A percentile compares a stretch with the other conserved stretches of the same genome.
Conservation (phyloP, 1,140 invertebrate species). For the Bombus vancouverensis region DNA sequence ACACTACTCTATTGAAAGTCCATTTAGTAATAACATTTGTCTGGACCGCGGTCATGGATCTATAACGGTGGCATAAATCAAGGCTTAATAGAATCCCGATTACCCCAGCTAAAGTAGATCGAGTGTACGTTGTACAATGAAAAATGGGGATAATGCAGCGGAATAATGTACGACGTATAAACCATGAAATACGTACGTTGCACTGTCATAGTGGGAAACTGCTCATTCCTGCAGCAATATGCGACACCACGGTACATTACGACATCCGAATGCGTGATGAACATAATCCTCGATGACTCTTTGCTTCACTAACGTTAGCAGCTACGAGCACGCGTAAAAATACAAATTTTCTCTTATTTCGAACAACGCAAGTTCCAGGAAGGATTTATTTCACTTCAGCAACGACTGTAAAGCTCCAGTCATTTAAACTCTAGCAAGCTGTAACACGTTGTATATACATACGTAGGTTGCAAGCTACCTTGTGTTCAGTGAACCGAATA, state of each 20-base stretch:
- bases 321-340: background rate
- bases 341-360: background rate
- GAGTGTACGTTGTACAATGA: background rate
- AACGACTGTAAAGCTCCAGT: background rate
- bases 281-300: background rate
- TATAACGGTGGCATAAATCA: slow-evolving; percentile 7
- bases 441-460: background rate
- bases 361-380: background rate
- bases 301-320: background rate
- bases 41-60: background rate
- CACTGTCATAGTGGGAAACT: background rate
- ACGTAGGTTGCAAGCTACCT: background rate
- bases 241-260: background rate
- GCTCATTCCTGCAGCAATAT: background rate
- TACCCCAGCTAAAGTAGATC: slow-evolving; percentile 3
- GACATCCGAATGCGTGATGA: background rate
- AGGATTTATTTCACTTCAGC: background rate
- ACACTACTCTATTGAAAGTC: background rate
- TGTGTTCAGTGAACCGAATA: background rate
- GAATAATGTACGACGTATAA: slow-evolving; percentile 12
- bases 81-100: slow-evolving; percentile 30
- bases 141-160: slow-evolving; percentile 17
- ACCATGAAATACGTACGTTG: background rate
- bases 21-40: slow-evolving; percentile 22
- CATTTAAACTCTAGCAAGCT: background rate